Conservation (phyloP, 64 coral and sea anemone genomes). For the Pocillopora verrucosa region DNA sequence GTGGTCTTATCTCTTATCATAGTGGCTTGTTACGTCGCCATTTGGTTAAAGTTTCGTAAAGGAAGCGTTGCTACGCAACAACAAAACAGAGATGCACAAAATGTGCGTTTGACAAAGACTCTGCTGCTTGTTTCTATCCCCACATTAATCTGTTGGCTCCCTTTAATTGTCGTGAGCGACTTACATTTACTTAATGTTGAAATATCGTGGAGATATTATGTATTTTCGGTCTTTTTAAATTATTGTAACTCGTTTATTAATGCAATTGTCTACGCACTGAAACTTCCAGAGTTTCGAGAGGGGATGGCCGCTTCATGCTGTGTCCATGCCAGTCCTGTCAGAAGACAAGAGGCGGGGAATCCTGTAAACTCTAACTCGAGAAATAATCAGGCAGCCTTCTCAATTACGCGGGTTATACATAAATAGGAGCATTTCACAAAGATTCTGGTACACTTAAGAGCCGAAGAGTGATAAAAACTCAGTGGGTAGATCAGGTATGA, state of each 20-base stretch:
- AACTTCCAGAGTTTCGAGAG: neutral
- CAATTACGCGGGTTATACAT: too few relatives aligned
- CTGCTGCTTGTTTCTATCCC: neutral
- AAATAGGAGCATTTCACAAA: too few relatives aligned
- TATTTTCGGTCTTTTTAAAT: neutral
- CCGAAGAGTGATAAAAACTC: too few relatives aligned
- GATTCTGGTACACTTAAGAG: too few relatives aligned
- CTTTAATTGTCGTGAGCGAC: neutral
- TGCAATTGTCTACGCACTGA: neutral
- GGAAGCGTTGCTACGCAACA: neutral
- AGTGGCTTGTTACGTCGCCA: neutral
- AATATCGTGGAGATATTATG: neutral
- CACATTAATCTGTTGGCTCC: neutral
- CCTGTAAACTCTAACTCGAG: too few relatives aligned
- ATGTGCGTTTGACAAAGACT: neutral
- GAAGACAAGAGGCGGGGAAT: too few relatives aligned
- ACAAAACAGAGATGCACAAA: neutral
- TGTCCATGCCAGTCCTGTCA: too few relatives aligned
- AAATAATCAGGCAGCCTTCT: too few relatives aligned
- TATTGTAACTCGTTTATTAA: constrained; percentile 3
- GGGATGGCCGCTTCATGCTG: neutral
- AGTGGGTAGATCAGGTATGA: too few relatives aligned
- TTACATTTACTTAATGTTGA: neutral
- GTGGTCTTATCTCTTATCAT: neutral
- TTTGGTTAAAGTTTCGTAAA: neutral